Base-by-base conservation (phyloP, 2,797 vertebrate genomes). In the Cyclopterus lumpus region DNA sequence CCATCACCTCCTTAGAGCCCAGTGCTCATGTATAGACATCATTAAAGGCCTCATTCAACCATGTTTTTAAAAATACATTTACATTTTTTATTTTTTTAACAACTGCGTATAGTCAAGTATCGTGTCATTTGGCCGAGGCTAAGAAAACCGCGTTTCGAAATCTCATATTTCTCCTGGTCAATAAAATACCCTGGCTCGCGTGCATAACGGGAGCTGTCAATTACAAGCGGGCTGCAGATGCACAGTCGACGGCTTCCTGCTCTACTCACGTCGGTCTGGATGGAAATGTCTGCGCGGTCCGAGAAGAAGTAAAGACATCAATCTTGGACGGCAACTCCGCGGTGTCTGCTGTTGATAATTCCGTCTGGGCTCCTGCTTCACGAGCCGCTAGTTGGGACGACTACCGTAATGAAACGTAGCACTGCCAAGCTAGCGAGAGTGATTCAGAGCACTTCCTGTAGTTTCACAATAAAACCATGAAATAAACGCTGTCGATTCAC, bases 291-390 rank as follows among this genome's bases (percentile, higher is more conserved):
- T 62, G 15, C 2, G 10, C 11, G 16, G 58, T 74, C 18, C 67
- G 20, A 59, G 51, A 24, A 10, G 15, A 68, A 36, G 10, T n/a
- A 2, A 1, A 28, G 18, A 18, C 24, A 16, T 24, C 59, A 44
- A 69, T 57, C 3, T 54, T 9, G 7, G 10, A 3, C 20, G 5
- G 28, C 46, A 16, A 53, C 34, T 40, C 72, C 34, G 28, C 36
- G 34, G 65, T 20, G 69, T 76, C 80, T 55, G 75, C 44, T 1
- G 24, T 1, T 67, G 44, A 58, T 89, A 85, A 90, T 89, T 86
- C 86, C 0, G 78, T 85, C 81, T 74, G 76, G 75, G 60, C 54
- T 34, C 59, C 54, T 26, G 64, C 73, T 70, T 62, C 60, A 9
- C 6, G 20, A 74, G 72, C 79, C 60, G 75, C 79, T 78, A 1